phyloP scores from a whole-genome alignment of 2,113 vertebrate species.

The Aegypius monachus region DNA sequence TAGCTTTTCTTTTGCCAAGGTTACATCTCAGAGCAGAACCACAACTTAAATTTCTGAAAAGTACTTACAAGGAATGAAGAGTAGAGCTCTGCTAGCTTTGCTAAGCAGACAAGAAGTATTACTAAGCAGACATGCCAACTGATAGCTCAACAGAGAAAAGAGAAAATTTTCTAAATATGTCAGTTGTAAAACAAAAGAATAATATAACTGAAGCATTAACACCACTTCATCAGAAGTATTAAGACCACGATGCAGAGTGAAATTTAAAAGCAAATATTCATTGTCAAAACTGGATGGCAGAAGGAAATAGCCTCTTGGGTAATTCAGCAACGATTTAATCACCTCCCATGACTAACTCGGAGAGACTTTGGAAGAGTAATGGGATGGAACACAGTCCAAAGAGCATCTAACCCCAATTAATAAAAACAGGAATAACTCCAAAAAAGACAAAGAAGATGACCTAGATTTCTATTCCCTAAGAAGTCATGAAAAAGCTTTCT shows the following conservation, averaged over 20 bases:
- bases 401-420: slow-evolving; percentile 3
- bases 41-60: neutral
- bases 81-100: neutral
- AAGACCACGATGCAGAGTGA: neutral
- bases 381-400: neutral
- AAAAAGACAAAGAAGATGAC: neutral
- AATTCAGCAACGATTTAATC: slow-evolving; percentile 42
- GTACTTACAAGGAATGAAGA: neutral
- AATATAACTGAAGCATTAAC: neutral
- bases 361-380: slow-evolving; percentile 15
- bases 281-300: neutral
- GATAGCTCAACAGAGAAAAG: neutral
- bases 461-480: neutral
- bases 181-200: neutral
- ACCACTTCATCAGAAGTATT: neutral
- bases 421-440: slow-evolving; percentile 16
- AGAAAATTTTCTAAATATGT: neutral
- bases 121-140: neutral
- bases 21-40: neutral
- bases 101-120: neutral
- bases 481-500: neutral
- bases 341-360: slow-evolving; percentile 20
- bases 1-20: neutral
- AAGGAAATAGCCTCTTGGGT: slow-evolving; percentile 29
- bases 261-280: slow-evolving; percentile 10